phyloP scores from a whole-genome alignment of 2,113 vertebrate species.

The Coracopsis vasa region DNA sequence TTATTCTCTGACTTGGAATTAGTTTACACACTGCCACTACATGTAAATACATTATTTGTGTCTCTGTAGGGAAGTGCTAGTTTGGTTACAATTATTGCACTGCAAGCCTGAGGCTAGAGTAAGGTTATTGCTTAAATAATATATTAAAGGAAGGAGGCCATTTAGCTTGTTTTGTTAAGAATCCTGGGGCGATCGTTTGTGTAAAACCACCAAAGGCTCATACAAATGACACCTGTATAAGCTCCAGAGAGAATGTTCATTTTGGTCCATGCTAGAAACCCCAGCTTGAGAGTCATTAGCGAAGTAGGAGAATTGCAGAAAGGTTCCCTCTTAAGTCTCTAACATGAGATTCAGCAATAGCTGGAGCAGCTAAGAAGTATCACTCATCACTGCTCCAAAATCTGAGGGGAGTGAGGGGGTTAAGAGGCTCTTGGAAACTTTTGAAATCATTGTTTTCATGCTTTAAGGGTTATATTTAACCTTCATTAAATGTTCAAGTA shows the following conservation, averaged over 20 bases:
- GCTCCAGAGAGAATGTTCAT: neutral
- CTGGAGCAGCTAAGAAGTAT: constrained; percentile 60
- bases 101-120: neutral
- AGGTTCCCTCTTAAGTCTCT: neutral
- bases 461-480: constrained; percentile 62
- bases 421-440: constrained; percentile 54
- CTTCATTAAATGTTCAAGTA: constrained; percentile 60
- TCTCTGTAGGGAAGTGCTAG: neutral
- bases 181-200: neutral
- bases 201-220: neutral
- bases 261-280: neutral
- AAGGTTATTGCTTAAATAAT: constrained; percentile 15
- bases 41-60: neutral
- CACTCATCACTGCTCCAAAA: constrained; percentile 68
- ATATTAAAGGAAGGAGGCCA: neutral
- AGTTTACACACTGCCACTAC: neutral
- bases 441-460: constrained; percentile 50
- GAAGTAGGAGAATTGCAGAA: neutral
- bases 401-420: neutral
- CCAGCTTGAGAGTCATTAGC: neutral
- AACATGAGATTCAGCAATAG: neutral
- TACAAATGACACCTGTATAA: constrained; percentile 29
- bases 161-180: neutral
- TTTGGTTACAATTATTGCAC: constrained; percentile 12
- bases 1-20: neutral